Evolutionary conservation across 1,140 invertebrate species (phyloP).

Genomic region (Leptinotarsa undecemlineata): DNA sequence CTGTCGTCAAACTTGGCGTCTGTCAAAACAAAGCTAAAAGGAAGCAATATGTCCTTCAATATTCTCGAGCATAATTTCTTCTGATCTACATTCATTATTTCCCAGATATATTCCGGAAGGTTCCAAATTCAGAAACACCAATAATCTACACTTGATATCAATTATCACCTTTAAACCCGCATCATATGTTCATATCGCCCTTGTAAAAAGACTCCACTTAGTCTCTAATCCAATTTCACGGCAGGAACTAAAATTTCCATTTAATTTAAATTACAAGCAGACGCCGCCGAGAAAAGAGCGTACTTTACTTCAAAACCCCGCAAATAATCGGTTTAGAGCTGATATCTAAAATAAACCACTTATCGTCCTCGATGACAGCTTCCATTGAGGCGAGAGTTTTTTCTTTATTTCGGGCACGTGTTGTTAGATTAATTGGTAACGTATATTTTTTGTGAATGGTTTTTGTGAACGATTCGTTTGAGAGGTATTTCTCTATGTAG

Average conservation of each 20-base stretch:
- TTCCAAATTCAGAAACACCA: no score
- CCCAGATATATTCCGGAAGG: no score
- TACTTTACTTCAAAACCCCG: constrained; percentile 12
- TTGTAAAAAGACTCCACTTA: not conserved
- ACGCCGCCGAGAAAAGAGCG: not conserved
- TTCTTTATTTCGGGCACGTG: not conserved
- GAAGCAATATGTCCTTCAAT: no score
- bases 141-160: no score
- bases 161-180: no score
- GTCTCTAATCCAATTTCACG: not conserved
- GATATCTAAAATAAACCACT: constrained; percentile 26
- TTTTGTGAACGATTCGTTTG: not conserved
- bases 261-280: constrained; percentile 4
- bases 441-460: not conserved
- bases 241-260: not conserved
- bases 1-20: no score
- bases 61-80: no score
- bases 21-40: no score
- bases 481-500: no score
- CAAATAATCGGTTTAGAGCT: constrained; percentile 1
- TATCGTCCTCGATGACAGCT: constrained; percentile 11
- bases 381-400: not conserved
- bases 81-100: no score
- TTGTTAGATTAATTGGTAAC: not conserved
- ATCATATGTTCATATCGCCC: not conserved